A percentile compares a stretch with the other conserved stretches of the same genome.
These are phyloP conservation scores for Adelosebastes latens DNA, from an alignment of 2,797 vertebrate genomes.

Conservation along the genomic window DNA sequence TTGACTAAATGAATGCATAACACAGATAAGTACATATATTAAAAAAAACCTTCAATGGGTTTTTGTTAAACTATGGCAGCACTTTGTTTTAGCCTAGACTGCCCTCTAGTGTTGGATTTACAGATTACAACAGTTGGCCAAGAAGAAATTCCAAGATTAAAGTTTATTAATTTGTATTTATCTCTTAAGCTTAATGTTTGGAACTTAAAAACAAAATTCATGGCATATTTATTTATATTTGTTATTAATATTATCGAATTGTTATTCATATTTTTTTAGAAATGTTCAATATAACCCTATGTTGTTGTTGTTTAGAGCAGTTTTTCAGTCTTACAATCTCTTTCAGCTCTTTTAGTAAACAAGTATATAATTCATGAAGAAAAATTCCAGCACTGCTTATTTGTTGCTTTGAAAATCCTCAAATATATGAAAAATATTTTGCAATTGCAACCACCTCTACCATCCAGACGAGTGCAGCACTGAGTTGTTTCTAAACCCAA, in stretches of 20 bases:
- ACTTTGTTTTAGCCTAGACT: conserved; percentile 8
- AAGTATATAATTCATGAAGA: not conserved
- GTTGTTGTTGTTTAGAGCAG: not conserved
- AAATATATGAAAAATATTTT: not conserved
- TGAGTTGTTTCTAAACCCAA: conserved; percentile 28
- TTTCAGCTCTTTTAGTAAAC: not conserved
- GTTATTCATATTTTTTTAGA: not conserved
- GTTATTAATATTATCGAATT: not conserved
- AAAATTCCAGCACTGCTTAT: not conserved
- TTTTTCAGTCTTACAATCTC: not conserved
- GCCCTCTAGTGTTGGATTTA: conserved; percentile 39
- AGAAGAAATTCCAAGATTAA: not conserved
- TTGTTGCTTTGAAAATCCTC: not conserved
- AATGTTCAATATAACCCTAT: not conserved
- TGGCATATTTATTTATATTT: too few relatives aligned
- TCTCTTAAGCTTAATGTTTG: not conserved
- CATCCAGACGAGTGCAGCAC: conserved; percentile 68
- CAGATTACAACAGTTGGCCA: not conserved
- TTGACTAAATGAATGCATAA: not conserved
- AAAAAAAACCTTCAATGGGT: not conserved
- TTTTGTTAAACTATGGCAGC: not conserved
- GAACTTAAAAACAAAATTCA: not conserved
- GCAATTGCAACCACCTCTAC: conserved; percentile 8
- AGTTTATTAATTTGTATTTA: not conserved
- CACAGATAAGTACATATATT: not conserved